A percentile compares a stretch with the other conserved stretches of the same genome.
These are phyloP conservation scores for Erynnis tages DNA, from an alignment of 2,888 invertebrate genomes.

Conservation along the genomic window DNA sequence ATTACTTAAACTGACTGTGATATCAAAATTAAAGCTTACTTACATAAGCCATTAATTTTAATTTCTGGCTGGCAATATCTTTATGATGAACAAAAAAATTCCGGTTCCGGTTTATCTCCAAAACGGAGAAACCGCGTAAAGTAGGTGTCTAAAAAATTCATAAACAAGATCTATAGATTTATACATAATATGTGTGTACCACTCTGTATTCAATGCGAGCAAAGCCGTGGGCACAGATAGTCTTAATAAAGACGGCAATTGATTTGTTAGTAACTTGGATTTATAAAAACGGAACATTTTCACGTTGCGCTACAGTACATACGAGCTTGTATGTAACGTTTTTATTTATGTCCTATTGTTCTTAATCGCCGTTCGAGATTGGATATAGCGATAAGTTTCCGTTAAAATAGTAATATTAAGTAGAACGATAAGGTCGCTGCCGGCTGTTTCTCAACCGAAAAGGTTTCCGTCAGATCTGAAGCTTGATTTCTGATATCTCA, in stretches of 20 bases:
- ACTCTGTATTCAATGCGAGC: too few relatives aligned
- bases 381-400: slow-evolving; percentile 69
- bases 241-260: neutral
- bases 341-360: slow-evolving; percentile 77
- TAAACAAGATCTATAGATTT: too few relatives aligned
- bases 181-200: too few relatives aligned
- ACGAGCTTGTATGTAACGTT: slow-evolving; percentile 48
- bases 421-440: slow-evolving; percentile 57
- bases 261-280: slow-evolving; percentile 31
- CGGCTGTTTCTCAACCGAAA: slow-evolving; percentile 58
- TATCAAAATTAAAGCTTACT: too few relatives aligned
- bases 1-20: too few relatives aligned
- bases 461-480: slow-evolving; percentile 60
- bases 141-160: too few relatives aligned
- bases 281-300: slow-evolving; percentile 61
- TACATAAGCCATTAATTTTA: too few relatives aligned
- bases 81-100: too few relatives aligned
- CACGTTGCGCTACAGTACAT: slow-evolving; percentile 62
- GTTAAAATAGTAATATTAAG: slow-evolving; percentile 68
- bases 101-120: too few relatives aligned
- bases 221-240: neutral
- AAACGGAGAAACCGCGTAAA: too few relatives aligned
- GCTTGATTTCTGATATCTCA: slow-evolving; percentile 61
- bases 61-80: too few relatives aligned
- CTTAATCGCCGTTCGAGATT: slow-evolving; percentile 69